Conservation (phyloP, 2,888 invertebrate species). For the Metacarcinus magister region DNA sequence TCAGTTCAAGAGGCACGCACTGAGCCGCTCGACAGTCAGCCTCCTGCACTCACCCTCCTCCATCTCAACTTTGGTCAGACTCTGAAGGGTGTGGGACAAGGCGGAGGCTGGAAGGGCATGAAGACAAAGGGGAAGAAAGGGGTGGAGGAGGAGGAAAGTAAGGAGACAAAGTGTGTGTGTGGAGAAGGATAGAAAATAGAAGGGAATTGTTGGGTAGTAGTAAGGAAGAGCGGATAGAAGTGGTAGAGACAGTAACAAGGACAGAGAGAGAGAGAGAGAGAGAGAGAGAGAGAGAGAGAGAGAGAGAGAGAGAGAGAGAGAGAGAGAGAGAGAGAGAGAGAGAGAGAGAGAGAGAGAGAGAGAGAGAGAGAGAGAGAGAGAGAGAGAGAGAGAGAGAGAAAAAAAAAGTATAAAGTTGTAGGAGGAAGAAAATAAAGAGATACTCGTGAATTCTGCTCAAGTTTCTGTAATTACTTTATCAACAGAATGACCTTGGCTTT, state of each 20-base stretch:
- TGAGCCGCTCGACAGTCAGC: background rate
- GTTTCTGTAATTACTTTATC: background rate
- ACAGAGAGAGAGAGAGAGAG: too few relatives aligned
- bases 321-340: too few relatives aligned
- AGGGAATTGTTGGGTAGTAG: background rate
- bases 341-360: too few relatives aligned
- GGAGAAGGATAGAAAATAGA: background rate
- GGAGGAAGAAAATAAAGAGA: background rate
- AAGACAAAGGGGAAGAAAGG: too few relatives aligned
- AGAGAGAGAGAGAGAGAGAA: too few relatives aligned
- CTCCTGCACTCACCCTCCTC: background rate
- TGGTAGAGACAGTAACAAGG: background rate
- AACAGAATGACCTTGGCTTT: background rate
- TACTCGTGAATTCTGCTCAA: slow-evolving; percentile 6
- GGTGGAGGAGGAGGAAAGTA: too few relatives aligned
- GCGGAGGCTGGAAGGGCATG: too few relatives aligned
- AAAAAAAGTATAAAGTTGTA: background rate
- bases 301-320: too few relatives aligned
- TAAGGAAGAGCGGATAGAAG: background rate
- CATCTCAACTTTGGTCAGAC: background rate
- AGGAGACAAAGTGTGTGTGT: background rate
- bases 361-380: too few relatives aligned
- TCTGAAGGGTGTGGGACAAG: background rate
- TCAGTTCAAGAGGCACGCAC: background rate
- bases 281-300: too few relatives aligned